phyloP scores from a whole-genome alignment of 1,140 invertebrate species.

The Glomeris maerens region DNA sequence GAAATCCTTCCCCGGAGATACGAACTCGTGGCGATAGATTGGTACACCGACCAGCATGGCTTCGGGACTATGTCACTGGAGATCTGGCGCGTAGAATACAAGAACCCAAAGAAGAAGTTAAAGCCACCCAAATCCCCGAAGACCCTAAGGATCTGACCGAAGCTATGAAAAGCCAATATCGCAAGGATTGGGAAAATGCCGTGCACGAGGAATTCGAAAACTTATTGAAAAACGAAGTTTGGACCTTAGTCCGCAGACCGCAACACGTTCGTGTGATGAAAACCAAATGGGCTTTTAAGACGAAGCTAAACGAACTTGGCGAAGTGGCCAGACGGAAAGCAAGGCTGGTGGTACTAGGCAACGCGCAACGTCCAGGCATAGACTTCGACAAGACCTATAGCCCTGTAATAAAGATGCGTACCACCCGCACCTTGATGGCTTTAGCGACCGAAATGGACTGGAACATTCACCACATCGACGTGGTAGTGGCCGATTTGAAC shows the following conservation, averaged over 20 bases:
- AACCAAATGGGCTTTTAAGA: neutral
- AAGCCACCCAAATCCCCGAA: no score
- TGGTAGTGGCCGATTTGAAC: neutral
- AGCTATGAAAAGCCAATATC: neutral
- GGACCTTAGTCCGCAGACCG: neutral
- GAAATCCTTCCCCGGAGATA: no score
- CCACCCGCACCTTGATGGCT: neutral
- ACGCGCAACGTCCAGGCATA: neutral
- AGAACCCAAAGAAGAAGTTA: no score
- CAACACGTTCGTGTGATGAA: neutral
- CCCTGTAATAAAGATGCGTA: neutral
- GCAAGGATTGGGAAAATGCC: neutral
- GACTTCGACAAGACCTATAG: neutral
- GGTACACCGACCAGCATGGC: no score
- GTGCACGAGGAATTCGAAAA: neutral
- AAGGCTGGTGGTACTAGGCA: neutral
- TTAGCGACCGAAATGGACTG: neutral
- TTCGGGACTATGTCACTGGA: no score
- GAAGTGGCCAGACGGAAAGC: neutral
- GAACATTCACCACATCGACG: neutral
- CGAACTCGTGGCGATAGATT: no score
- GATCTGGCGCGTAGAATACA: no score
- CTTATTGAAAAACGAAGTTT: neutral
- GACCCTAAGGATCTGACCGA: no score
- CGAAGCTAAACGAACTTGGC: neutral